Percentiles rank a stretch among this genome's conserved stretches.
These are phyloP conservation scores for Phallusia fumigata DNA, from an alignment of 23 tunicate species.

Conservation along the genomic window DNA sequence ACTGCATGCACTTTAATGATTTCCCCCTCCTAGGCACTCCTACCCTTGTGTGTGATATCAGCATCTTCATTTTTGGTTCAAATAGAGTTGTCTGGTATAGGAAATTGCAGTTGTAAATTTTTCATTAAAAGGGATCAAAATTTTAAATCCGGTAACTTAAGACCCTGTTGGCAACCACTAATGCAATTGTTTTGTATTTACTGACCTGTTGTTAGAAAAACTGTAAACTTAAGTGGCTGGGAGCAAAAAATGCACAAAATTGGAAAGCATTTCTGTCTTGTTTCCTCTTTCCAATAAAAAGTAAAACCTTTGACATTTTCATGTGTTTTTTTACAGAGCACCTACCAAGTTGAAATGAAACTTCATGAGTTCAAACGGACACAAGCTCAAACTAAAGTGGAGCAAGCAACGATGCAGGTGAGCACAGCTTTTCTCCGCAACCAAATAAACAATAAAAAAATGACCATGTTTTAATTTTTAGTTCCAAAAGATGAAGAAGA, in stretches of 20 bases:
- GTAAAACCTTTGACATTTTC: neutral
- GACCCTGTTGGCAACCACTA: neutral
- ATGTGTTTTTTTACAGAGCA: conserved; percentile 27
- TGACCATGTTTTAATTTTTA: conserved; percentile 11
- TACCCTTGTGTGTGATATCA: too few species aligned
- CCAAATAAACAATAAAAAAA: too few species aligned
- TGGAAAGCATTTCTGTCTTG: neutral
- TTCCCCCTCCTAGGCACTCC: too few species aligned
- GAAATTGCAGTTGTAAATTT: too few species aligned
- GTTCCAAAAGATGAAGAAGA: conserved; percentile 81
- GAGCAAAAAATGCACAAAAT: neutral
- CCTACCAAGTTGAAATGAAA: conserved; percentile 69
- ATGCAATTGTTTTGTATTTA: neutral
- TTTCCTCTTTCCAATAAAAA: neutral
- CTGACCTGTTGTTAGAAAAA: neutral
- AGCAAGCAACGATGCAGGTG: conserved; percentile 76
- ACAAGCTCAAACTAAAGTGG: conserved; percentile 69
- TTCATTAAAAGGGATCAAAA: too few species aligned
- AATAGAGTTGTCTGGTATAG: too few species aligned
- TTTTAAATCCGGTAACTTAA: too few species aligned
- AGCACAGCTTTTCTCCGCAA: neutral
- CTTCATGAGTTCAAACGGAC: conserved; percentile 60
- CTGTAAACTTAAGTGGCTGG: neutral
- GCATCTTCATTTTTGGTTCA: too few species aligned
- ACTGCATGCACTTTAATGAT: too few species aligned